Percentiles rank a stretch among this genome's conserved stretches.
Evolutionary conservation across 2,888 invertebrate species (phyloP).

Genomic region (Troides aeacus): DNA sequence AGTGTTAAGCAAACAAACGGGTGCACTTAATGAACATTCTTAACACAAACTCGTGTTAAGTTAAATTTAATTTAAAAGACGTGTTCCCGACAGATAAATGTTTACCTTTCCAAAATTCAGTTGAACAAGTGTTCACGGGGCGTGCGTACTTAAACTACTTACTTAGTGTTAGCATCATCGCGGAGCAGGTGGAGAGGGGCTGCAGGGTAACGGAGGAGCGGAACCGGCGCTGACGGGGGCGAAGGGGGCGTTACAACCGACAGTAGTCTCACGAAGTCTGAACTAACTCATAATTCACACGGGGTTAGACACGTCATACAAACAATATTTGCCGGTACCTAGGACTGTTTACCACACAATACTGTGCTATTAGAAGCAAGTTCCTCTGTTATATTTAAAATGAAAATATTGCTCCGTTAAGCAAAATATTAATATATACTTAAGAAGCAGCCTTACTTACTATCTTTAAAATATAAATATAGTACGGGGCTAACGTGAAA

Average conservation of each 20-base stretch:
- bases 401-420: too few species aligned
- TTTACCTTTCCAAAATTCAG: constrained; percentile 8
- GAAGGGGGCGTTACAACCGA: constrained; percentile 6
- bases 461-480: too few species aligned
- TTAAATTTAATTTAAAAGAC: neutral
- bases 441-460: too few species aligned
- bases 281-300: constrained; percentile 18
- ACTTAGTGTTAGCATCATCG: constrained; percentile 11
- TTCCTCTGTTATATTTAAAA: neutral
- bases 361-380: neutral
- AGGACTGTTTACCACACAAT: neutral
- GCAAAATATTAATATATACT: too few species aligned
- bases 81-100: constrained; percentile 11
- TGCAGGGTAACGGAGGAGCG: too few species aligned
- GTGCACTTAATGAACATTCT: neutral
- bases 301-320: constrained; percentile 18
- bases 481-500: too few species aligned
- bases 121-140: constrained; percentile 3
- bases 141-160: constrained; percentile 5
- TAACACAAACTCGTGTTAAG: neutral
- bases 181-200: constrained; percentile 2
- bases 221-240: too few species aligned
- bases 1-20: neutral
- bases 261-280: constrained; percentile 21
- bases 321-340: neutral